These are phyloP conservation scores for Merops nubicus DNA, from an alignment of 2,113 vertebrate genomes.

Conservation along the genomic window DNA sequence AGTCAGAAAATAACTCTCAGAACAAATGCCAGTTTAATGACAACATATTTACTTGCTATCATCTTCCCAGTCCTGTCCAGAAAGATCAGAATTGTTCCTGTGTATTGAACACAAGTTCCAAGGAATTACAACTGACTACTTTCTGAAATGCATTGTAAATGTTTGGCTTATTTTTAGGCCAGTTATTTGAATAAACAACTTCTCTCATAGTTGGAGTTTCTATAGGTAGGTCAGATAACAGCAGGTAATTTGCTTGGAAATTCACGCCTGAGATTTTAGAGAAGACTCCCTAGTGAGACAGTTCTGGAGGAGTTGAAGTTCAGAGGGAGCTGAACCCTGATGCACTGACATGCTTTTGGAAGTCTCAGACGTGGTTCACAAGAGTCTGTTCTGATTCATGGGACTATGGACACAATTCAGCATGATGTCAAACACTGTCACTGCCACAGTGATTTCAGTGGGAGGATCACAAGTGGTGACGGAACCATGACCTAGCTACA, in stretches of 20 bases:
- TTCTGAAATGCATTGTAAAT: not conserved
- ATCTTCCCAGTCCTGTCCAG: not conserved
- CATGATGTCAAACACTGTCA: not conserved
- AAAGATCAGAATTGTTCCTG: not conserved
- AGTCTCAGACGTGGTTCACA: not conserved
- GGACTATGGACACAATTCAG: not conserved
- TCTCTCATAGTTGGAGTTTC: not conserved
- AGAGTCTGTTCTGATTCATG: not conserved
- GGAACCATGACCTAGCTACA: not conserved
- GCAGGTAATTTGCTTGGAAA: not conserved
- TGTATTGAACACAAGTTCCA: not conserved
- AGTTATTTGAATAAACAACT: not conserved
- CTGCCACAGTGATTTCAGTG: not conserved
- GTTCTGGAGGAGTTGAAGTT: too few species aligned
- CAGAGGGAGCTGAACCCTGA: accelerated
- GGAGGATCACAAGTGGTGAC: not conserved
- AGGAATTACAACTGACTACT: not conserved
- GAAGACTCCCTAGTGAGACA: too few species aligned
- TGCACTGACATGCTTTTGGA: not conserved
- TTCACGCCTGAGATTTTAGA: not conserved
- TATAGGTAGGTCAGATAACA: not conserved
- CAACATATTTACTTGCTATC: not conserved
- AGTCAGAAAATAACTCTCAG: not conserved
- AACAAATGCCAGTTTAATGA: not conserved
- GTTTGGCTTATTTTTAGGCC: not conserved